Conservation (phyloP, 2,113 vertebrate species). For the Boulengeromyrus knoepffleri region DNA sequence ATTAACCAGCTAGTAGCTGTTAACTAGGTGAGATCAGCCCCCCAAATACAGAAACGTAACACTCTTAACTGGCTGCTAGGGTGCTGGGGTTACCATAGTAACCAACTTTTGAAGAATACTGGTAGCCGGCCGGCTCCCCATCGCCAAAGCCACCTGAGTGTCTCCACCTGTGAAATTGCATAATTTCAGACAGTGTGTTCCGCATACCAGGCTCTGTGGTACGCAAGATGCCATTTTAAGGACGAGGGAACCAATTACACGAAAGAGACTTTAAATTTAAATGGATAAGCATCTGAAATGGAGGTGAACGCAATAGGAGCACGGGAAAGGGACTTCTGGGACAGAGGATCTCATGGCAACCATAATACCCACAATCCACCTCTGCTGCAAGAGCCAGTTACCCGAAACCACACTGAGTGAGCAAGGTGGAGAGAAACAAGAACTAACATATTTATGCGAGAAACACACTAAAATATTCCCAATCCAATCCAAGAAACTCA, state of each 20-base stretch:
- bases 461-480: background rate
- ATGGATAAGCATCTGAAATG: background rate
- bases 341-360: background rate
- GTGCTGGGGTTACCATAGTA: background rate
- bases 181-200: background rate
- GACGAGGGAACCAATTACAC: background rate
- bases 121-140: background rate
- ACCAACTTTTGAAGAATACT: background rate
- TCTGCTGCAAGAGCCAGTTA: background rate
- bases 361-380: background rate
- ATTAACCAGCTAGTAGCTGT: background rate
- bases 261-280: background rate
- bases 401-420: background rate
- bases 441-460: background rate
- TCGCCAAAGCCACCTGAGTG: background rate
- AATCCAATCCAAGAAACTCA: background rate
- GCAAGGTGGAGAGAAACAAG: background rate
- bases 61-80: background rate
- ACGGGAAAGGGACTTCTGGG: background rate
- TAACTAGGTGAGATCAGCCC: background rate
- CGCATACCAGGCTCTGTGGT: background rate
- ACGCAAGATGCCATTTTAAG: background rate
- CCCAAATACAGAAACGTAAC: background rate
- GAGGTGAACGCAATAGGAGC: background rate
- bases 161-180: conserved; percentile 1